These are phyloP conservation scores for Aurelia aurita complex sp. Pacific DNA, from an alignment of 30 jellyfish, hydroid and myxozoan species.

Conservation along the genomic window DNA sequence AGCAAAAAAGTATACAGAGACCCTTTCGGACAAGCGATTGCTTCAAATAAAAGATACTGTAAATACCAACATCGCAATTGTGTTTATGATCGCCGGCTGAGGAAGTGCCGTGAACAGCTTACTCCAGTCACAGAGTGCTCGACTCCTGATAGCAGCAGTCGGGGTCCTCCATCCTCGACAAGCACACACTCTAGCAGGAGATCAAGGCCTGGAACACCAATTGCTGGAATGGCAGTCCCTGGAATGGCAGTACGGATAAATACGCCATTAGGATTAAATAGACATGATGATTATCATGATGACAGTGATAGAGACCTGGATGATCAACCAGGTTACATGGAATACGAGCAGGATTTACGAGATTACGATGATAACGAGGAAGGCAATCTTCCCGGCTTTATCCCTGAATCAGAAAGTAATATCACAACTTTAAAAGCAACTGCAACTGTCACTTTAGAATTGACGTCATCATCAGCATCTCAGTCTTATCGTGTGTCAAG, in stretches of 20 bases:
- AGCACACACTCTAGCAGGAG: constrained; percentile 20
- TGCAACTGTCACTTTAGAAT: constrained; percentile 71
- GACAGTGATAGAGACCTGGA: neutral
- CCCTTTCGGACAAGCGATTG: constrained; percentile 40
- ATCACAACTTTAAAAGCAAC: constrained; percentile 73
- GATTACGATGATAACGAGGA: constrained; percentile 8
- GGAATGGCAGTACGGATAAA: constrained; percentile 35
- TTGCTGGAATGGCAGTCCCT: constrained; percentile 45
- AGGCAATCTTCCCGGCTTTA: constrained; percentile 38
- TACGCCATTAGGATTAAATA: constrained; percentile 23
- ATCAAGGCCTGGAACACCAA: constrained; percentile 84
- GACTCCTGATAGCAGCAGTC: constrained; percentile 69
- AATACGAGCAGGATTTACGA: too few relatives aligned
- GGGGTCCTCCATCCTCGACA: constrained; percentile 39
- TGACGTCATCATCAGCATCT: constrained; percentile 71
- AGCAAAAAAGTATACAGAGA: constrained; percentile 31
- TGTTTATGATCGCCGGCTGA: constrained; percentile 48
- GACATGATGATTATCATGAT: neutral
- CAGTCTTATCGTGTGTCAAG: constrained; percentile 53
- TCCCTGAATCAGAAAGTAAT: constrained; percentile 38
- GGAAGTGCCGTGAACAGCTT: constrained; percentile 66
- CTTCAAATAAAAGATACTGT: constrained; percentile 27
- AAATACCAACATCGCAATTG: constrained; percentile 51
- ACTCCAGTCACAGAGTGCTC: constrained; percentile 78
- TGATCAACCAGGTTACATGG: too few relatives aligned